Evolutionary conservation across 2,888 invertebrate genomes (phyloP).

Genomic region (Epinotia demarniana): DNA sequence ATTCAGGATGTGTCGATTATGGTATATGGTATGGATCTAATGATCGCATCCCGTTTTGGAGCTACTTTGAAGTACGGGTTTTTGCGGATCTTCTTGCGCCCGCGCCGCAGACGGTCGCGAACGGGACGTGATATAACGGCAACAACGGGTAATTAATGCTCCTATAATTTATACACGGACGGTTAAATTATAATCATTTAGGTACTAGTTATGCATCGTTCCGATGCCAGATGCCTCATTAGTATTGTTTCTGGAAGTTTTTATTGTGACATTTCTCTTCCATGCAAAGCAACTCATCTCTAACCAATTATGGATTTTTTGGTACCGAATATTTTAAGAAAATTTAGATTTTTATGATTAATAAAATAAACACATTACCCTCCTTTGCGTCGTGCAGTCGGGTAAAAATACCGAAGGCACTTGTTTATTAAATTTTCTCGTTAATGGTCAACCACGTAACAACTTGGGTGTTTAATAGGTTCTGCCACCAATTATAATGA

Average conservation of each 20-base stretch:
- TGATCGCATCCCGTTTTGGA: slow-evolving; percentile 77
- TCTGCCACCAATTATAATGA: slow-evolving; percentile 15
- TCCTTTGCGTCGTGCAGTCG: no score
- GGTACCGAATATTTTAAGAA: neutral
- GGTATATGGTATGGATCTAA: slow-evolving; percentile 79
- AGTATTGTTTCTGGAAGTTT: slow-evolving; percentile 2
- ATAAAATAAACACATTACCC: no score
- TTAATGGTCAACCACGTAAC: neutral
- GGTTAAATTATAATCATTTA: slow-evolving; percentile 27
- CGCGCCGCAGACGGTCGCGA: slow-evolving; percentile 63
- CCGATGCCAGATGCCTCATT: slow-evolving; percentile 21
- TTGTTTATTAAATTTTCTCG: neutral
- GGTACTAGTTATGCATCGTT: neutral
- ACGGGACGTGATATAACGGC: slow-evolving; percentile 80
- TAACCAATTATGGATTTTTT: neutral
- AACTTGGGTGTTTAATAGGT: neutral
- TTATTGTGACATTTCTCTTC: slow-evolving; percentile 5
- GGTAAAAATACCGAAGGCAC: neutral
- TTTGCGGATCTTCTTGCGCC: slow-evolving; percentile 73
- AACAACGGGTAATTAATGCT: slow-evolving; percentile 64
- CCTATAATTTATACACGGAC: slow-evolving; percentile 42
- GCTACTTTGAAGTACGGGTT: slow-evolving; percentile 72
- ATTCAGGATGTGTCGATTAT: slow-evolving; percentile 82
- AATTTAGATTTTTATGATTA: neutral
- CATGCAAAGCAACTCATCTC: neutral